A percentile compares a stretch with the other conserved stretches of the same genome.
These are phyloP conservation scores for Eristalis pertinax DNA, from an alignment of 2,888 invertebrate genomes.

Conservation along the genomic window DNA sequence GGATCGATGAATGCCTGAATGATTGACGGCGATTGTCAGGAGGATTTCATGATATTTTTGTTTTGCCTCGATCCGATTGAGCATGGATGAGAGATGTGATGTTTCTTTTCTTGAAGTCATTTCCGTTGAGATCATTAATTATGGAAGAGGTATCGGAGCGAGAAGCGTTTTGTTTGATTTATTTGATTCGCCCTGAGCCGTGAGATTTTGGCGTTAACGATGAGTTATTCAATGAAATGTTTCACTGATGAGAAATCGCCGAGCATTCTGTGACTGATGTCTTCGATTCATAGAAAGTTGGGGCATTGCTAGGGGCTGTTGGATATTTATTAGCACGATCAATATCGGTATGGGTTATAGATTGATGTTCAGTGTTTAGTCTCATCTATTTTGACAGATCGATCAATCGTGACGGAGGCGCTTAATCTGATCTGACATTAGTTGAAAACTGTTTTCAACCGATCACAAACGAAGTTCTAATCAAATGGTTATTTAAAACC, in stretches of 20 bases:
- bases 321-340: not conserved
- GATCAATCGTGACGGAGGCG: not conserved
- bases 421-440: not conserved
- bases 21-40: conserved; percentile 68
- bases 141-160: conserved; percentile 7
- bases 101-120: conserved; percentile 32
- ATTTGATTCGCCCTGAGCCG: conserved; percentile 11
- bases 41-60: conserved; percentile 28
- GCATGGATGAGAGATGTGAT: not conserved
- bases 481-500: not conserved
- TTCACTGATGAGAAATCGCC: not conserved
- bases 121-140: conserved; percentile 58
- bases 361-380: not conserved
- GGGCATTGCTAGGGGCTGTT: not conserved
- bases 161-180: conserved; percentile 46
- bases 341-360: not conserved
- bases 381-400: not conserved
- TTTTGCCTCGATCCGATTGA: conserved; percentile 23
- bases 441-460: not conserved
- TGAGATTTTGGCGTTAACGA: conserved; percentile 22
- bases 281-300: not conserved
- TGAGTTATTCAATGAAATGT: conserved; percentile 19
- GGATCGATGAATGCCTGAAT: conserved; percentile 46
- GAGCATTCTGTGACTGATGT: not conserved
- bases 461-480: not conserved